Evolutionary conservation across 1,140 invertebrate genomes (phyloP).

Genomic region (Drosophila repleta): DNA sequence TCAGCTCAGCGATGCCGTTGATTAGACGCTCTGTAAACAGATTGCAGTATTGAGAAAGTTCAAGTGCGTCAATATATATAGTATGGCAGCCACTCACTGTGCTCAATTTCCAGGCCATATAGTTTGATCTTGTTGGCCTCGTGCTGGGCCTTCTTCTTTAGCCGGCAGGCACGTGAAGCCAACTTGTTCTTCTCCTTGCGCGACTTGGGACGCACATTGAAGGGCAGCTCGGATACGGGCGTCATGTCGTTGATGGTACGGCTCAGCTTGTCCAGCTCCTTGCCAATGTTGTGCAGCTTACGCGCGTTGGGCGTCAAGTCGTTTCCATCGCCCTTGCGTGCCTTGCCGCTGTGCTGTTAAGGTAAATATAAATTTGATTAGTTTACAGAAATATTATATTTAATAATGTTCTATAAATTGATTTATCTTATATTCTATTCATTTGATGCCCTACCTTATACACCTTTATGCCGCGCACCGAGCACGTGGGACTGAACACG

Average conservation of each 20-base stretch:
- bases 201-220: constrained; percentile 94
- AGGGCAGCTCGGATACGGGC: constrained; percentile 96
- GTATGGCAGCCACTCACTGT: constrained; percentile 88
- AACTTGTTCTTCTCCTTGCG: constrained; percentile 99
- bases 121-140: constrained; percentile 98
- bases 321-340: constrained; percentile 98
- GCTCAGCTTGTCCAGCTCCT: constrained; percentile 95
- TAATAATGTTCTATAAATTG: no score
- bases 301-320: constrained; percentile 97
- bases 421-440: no score
- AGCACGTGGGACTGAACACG: constrained; percentile 95
- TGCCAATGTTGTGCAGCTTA: constrained; percentile 95
- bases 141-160: constrained; percentile 98
- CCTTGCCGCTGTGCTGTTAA: constrained; percentile 91
- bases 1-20: constrained; percentile 88
- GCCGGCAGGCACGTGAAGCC: constrained; percentile 96
- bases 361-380: background rate
- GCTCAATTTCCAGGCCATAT: constrained; percentile 96
- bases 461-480: constrained; percentile 94
- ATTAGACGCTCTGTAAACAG: constrained; percentile 87
- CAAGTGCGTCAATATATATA: background rate
- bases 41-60: background rate
- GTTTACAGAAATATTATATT: no score
- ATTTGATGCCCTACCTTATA: constrained; percentile 62
- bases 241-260: constrained; percentile 97